Evolutionary conservation across 2,113 vertebrate genomes (phyloP).

Genomic region (Solenodon paradoxus): DNA sequence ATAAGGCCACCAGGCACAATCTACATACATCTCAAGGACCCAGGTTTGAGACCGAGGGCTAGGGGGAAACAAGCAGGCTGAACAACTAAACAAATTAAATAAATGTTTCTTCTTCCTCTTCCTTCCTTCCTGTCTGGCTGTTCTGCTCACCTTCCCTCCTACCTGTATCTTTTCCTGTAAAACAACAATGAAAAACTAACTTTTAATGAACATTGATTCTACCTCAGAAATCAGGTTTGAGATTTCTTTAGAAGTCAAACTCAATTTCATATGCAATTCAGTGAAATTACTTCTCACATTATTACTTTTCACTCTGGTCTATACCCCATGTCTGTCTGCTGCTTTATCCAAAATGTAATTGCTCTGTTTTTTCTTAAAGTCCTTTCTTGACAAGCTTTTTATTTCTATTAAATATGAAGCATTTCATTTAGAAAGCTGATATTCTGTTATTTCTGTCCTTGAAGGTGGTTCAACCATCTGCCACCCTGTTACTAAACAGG

Average conservation of each 20-base stretch:
- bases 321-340: background rate
- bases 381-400: background rate
- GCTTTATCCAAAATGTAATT: background rate
- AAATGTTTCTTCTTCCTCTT: no score
- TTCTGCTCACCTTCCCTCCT: no score
- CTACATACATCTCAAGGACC: no score
- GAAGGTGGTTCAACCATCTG: background rate
- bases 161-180: no score
- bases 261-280: background rate
- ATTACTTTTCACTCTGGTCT: background rate
- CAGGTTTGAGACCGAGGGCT: no score
- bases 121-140: no score
- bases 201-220: background rate
- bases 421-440: background rate
- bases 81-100: no score
- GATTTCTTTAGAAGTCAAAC: conserved; percentile 4
- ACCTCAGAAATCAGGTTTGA: background rate
- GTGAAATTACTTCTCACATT: background rate
- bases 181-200: no score
- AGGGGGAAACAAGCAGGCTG: no score
- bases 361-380: background rate
- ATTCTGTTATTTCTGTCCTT: background rate
- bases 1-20: no score
- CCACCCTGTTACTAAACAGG: background rate
- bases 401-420: background rate